A percentile compares a stretch with the other conserved stretches of the same genome.
phyloP scores from a whole-genome alignment of 2,888 invertebrate genomes.

The Drosophila buzzatii region DNA sequence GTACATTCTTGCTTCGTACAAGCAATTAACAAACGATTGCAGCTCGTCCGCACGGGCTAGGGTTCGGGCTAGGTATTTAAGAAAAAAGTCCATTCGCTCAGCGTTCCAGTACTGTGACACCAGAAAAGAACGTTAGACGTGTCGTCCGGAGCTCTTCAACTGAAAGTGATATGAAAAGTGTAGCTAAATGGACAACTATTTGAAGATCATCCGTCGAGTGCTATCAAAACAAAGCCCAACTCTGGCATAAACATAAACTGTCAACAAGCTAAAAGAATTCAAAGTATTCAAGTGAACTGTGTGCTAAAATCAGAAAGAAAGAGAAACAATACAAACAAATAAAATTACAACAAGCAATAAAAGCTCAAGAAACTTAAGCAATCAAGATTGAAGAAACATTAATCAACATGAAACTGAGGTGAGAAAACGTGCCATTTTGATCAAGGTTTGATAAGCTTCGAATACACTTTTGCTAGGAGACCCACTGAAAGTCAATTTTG shows the following conservation, averaged over 20 bases:
- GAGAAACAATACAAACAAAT: background rate
- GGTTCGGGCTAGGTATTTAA: slow-evolving; percentile 64
- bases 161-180: slow-evolving; percentile 22
- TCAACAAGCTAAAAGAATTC: slow-evolving; percentile 60
- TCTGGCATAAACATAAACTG: slow-evolving; percentile 48
- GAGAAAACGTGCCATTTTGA: slow-evolving; percentile 36
- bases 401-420: slow-evolving; percentile 81
- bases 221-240: slow-evolving; percentile 53
- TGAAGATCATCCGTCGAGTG: slow-evolving; percentile 60
- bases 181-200: slow-evolving; percentile 49
- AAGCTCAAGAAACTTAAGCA: slow-evolving; percentile 18
- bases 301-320: slow-evolving; percentile 2
- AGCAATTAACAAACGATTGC: slow-evolving; percentile 81
- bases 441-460: background rate
- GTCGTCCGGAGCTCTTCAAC: slow-evolving; percentile 21
- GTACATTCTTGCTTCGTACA: slow-evolving; percentile 74
- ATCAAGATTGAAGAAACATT: slow-evolving; percentile 65
- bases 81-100: slow-evolving; percentile 44
- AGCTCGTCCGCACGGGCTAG: slow-evolving; percentile 14
- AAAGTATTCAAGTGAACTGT: slow-evolving; percentile 56
- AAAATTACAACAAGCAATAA: background rate
- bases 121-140: slow-evolving; percentile 68
- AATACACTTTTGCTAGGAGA: background rate
- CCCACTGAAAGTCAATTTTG: background rate
- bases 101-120: slow-evolving; percentile 72